Evolutionary conservation across 2,888 invertebrate species (phyloP).

Genomic region (Aspidapion aeneum): DNA sequence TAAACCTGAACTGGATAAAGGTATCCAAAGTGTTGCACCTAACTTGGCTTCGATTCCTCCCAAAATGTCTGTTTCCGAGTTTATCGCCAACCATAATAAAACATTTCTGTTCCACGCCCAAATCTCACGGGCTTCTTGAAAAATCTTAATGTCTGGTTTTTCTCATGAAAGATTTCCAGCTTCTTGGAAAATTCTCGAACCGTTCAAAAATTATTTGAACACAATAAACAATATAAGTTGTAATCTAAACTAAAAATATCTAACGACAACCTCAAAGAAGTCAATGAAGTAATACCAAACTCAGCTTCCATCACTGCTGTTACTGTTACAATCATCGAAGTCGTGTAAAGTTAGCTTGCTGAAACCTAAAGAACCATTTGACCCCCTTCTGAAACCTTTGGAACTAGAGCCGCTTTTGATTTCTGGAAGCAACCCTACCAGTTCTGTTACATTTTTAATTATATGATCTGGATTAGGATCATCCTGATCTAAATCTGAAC

Average conservation of each 20-base stretch:
- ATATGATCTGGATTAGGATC: constrained; percentile 60
- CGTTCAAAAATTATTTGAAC: no score
- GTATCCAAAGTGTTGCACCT: constrained; percentile 80
- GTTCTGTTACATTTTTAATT: constrained; percentile 61
- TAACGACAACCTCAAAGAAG: not conserved
- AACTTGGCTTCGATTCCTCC: constrained; percentile 72
- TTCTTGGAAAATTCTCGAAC: no score
- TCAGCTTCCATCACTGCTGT: constrained; percentile 53
- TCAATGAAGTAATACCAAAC: constrained; percentile 1
- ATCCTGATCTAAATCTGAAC: constrained; percentile 41
- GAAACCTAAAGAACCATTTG: constrained; percentile 7
- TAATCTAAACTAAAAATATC: no score
- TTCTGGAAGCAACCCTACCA: constrained; percentile 56
- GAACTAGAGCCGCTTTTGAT: constrained; percentile 32
- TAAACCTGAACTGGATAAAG: constrained; percentile 48
- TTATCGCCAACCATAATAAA: constrained; percentile 85
- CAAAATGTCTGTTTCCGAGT: constrained; percentile 83
- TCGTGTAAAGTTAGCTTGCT: constrained; percentile 37
- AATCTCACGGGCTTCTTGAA: constrained; percentile 74
- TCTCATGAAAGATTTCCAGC: constrained; percentile 84
- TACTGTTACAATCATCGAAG: constrained; percentile 48
- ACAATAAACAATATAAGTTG: no score
- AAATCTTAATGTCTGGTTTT: constrained; percentile 80
- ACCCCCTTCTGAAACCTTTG: constrained; percentile 8
- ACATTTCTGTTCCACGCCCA: constrained; percentile 68